Evolutionary conservation across 2,113 vertebrate genomes (phyloP).

Genomic region (Tenebrosternarchus preto): DNA sequence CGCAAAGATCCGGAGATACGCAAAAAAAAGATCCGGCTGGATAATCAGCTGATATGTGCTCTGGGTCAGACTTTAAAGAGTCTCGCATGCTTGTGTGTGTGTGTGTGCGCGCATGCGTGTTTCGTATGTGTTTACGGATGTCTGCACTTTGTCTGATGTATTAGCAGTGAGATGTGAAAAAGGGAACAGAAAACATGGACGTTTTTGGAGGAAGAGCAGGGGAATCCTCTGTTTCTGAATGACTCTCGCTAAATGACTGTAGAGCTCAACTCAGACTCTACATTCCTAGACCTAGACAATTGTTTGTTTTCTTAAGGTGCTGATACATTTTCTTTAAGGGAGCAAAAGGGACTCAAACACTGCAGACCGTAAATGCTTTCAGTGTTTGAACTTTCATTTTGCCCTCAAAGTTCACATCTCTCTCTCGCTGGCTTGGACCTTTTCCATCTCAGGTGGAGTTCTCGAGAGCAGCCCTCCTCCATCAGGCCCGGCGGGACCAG

Average conservation of each 20-base stretch:
- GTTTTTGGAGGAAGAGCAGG: neutral
- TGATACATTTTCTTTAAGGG: neutral
- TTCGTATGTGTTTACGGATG: neutral
- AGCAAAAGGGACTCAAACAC: neutral
- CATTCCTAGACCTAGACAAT: neutral
- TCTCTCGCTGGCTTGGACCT: slow-evolving; percentile 21
- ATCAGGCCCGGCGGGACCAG: slow-evolving; percentile 90
- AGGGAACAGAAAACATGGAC: neutral
- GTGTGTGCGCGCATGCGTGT: neutral
- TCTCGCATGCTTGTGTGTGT: neutral
- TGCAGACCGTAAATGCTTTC: neutral
- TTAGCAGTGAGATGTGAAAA: neutral
- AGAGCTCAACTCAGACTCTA: neutral
- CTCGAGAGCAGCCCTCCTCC: slow-evolving; percentile 83
- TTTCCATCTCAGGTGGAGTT: slow-evolving; percentile 74
- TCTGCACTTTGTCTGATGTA: neutral
- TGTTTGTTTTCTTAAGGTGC: neutral
- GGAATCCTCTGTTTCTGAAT: neutral
- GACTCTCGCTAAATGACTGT: neutral
- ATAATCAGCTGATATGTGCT: neutral
- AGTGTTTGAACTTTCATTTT: no score
- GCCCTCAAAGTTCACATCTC: neutral
- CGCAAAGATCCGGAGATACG: neutral
- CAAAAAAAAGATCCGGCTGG: neutral
- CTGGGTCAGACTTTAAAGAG: neutral